Evolutionary conservation across 2,113 vertebrate genomes (phyloP).

Genomic region (cattle (Bos taurus)): ARS-UCD2.0 NC_037330.1:22890001-22890500

Average conservation of each 20-base stretch:
- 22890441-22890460: constrained; percentile 80
- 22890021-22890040: neutral
- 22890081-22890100: neutral
- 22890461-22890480: constrained; percentile 84
- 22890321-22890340: constrained; percentile 86
- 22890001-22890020: neutral
- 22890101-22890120: neutral
- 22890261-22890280: rapidly evolving
- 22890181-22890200: neutral
- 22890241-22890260: rapidly evolving
- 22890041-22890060: neutral
- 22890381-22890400: constrained; percentile 91
- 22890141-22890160: neutral
- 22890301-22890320: constrained; percentile 84
- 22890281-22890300: constrained; percentile 81
- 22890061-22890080: neutral
- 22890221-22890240: neutral
- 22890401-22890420: constrained; percentile 90
- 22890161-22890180: neutral
- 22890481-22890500: constrained; percentile 83
- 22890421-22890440: constrained; percentile 85
- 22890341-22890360: constrained; percentile 85
- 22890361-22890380: constrained; percentile 79
- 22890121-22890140: neutral
- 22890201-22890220: neutral